These are phyloP conservation scores for Calephelis nemesis DNA, from an alignment of 1,140 invertebrate species.

Conservation along the genomic window DNA sequence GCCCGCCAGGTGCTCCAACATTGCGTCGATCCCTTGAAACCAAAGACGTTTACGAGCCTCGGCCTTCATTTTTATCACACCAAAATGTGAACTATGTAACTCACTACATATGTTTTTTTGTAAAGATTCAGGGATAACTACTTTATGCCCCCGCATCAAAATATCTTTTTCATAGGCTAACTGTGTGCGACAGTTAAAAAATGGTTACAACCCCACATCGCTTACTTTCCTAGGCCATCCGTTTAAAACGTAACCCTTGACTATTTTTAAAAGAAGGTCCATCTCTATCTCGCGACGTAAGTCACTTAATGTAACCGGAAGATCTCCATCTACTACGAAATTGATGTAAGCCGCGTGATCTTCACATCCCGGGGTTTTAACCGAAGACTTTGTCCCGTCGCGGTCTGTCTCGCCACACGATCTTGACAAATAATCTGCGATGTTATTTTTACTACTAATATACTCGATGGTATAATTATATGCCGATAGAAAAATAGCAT, in stretches of 20 bases:
- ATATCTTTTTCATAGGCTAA: too few species aligned
- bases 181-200: too few species aligned
- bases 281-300: too few species aligned
- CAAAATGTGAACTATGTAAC: slow-evolving; percentile 36
- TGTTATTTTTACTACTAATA: slow-evolving; percentile 25
- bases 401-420: background rate
- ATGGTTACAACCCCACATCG: too few species aligned
- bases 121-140: too few species aligned
- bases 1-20: slow-evolving; percentile 18
- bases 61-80: slow-evolving; percentile 36
- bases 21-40: slow-evolving; percentile 33
- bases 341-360: slow-evolving; percentile 5
- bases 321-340: background rate
- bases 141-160: too few species aligned
- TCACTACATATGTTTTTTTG: slow-evolving; percentile 19
- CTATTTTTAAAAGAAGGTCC: too few species aligned
- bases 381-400: too few species aligned
- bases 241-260: background rate
- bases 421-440: slow-evolving; percentile 10
- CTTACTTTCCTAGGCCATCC: background rate
- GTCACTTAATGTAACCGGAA: background rate
- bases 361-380: background rate
- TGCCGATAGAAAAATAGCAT: slow-evolving; percentile 29
- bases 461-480: slow-evolving; percentile 34
- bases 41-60: slow-evolving; percentile 31